Conservation (phyloP, 2,113 vertebrate species). For the Indri indri region DNA sequence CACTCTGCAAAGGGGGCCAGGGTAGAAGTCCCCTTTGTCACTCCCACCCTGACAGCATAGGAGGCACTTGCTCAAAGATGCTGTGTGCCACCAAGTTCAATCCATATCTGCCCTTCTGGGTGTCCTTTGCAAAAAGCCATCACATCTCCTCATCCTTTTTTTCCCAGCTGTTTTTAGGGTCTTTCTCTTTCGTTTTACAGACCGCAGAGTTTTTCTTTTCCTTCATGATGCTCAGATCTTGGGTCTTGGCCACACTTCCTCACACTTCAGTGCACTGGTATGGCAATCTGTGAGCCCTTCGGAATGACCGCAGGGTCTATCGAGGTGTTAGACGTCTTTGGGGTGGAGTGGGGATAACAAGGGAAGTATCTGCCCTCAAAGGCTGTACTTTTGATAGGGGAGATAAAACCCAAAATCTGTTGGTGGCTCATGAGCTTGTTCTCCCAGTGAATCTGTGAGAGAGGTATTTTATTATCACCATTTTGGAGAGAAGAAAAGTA, state of each 20-base stretch:
- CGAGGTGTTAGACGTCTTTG: not conserved
- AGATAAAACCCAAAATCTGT: not conserved
- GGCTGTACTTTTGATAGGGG: not conserved
- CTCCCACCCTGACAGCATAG: not conserved
- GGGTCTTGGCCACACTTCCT: not conserved
- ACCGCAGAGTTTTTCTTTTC: not conserved
- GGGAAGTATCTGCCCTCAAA: not conserved
- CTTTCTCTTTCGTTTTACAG: not conserved
- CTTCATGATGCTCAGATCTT: not conserved
- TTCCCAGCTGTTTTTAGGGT: not conserved
- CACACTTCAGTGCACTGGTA: too few relatives aligned
- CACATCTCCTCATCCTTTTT: too few relatives aligned
- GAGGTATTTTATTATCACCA: not conserved
- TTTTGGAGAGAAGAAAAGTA: not conserved
- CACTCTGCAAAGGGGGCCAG: accelerated
- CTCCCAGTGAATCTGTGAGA: not conserved
- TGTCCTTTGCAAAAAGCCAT: not conserved
- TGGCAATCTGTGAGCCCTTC: not conserved
- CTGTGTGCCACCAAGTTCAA: not conserved
- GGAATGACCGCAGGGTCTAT: not conserved
- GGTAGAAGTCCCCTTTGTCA: not conserved
- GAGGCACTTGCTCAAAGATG: not conserved
- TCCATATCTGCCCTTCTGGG: not conserved
- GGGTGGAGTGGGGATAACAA: not conserved
- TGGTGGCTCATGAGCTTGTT: not conserved